A percentile compares a stretch with the other conserved stretches of the same genome.
These are phyloP conservation scores for Peromyscus leucopus DNA, from an alignment of 2,113 vertebrate species.

Conservation along the genomic window DNA sequence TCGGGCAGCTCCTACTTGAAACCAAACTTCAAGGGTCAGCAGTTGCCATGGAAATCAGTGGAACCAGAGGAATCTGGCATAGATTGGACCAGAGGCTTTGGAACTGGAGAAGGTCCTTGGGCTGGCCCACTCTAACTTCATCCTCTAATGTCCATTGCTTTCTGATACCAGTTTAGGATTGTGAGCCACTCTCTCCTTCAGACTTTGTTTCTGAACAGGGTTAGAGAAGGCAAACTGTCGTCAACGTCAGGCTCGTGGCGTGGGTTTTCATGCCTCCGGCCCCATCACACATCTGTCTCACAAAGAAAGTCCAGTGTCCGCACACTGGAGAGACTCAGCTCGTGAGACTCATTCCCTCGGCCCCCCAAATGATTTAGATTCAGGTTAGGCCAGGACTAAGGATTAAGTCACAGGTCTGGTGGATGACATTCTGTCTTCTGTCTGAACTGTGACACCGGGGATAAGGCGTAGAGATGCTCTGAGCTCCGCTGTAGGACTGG, in stretches of 20 bases:
- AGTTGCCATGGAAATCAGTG: too few species aligned
- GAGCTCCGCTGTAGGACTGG: background rate
- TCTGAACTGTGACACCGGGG: background rate
- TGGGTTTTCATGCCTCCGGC: background rate
- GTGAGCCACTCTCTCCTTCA: rapidly evolving
- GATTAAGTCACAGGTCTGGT: background rate
- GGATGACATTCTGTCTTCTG: background rate
- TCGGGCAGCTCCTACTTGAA: background rate
- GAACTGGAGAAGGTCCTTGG: background rate
- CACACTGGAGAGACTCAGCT: rapidly evolving
- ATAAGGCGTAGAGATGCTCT: background rate
- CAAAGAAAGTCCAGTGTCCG: too few species aligned
- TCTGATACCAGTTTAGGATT: rapidly evolving
- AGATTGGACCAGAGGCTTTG: rapidly evolving
- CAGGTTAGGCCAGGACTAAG: background rate
- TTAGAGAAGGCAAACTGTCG: background rate
- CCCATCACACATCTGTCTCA: background rate
- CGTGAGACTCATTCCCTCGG: rapidly evolving
- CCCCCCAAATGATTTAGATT: background rate
- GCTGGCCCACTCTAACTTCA: background rate
- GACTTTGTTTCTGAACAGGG: background rate
- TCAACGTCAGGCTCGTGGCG: rapidly evolving
- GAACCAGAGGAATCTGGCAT: background rate
- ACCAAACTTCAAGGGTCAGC: background rate
- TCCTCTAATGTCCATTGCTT: rapidly evolving